A percentile compares a stretch with the other conserved stretches of the same genome.
phyloP scores from a whole-genome alignment of 1,140 invertebrate genomes.

The Dryas iulia region DNA sequence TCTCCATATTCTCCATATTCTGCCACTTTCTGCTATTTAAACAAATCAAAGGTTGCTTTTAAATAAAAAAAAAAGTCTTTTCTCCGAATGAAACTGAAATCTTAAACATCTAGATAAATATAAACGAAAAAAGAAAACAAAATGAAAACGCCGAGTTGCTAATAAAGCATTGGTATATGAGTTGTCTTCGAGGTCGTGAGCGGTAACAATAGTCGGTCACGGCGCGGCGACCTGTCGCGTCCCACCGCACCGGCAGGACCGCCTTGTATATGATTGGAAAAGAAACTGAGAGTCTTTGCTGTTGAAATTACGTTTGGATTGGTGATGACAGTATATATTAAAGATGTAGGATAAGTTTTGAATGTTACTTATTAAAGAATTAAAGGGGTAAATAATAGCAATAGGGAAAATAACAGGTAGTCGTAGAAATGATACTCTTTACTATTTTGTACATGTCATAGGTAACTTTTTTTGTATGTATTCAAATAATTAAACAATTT shows the following conservation, averaged over 20 bases:
- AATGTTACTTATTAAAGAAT: neutral
- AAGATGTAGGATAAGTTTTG: neutral
- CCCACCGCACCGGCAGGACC: constrained; percentile 6
- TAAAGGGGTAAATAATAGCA: too few species aligned
- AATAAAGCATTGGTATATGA: neutral
- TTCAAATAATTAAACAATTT: too few species aligned
- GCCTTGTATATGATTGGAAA: constrained; percentile 17
- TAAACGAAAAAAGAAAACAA: neutral
- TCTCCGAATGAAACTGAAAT: too few species aligned
- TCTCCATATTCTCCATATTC: too few species aligned
- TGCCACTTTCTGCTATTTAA: too few species aligned
- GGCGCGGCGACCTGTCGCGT: constrained; percentile 17
- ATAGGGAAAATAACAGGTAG: too few species aligned
- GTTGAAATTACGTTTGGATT: neutral
- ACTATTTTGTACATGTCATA: too few species aligned
- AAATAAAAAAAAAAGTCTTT: too few species aligned
- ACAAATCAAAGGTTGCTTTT: too few species aligned
- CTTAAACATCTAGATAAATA: neutral
- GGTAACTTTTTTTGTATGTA: too few species aligned
- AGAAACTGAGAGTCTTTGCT: neutral
- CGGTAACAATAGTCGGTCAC: constrained; percentile 20
- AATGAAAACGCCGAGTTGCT: neutral
- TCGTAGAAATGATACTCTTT: too few species aligned
- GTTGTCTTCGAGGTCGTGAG: constrained; percentile 19
- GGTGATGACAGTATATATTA: neutral